phyloP scores from a whole-genome alignment of 2,797 vertebrate genomes.

The Microctenopoma lineatum region DNA sequence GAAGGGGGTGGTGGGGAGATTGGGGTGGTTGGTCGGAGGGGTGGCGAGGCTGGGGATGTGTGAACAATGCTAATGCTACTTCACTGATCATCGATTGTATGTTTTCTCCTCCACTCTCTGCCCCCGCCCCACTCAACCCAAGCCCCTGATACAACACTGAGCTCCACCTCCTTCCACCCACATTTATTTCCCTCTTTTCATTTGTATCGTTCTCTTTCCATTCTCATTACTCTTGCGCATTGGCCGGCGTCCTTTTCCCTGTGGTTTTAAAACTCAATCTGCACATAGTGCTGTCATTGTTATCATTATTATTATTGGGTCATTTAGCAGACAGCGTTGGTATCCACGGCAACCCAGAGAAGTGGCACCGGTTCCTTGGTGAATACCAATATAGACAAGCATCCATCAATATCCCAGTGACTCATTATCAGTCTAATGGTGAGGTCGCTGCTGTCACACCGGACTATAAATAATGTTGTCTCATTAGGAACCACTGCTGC shows the following conservation, averaged over 20 bases:
- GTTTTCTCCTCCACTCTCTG: constrained; percentile 3
- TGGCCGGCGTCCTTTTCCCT: constrained; percentile 53
- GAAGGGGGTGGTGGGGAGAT: constrained; percentile 51
- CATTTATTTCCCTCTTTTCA: constrained; percentile 37
- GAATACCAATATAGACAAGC: constrained; percentile 80
- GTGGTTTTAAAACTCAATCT: constrained; percentile 65
- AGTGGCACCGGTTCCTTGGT: constrained; percentile 71
- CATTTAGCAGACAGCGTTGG: constrained; percentile 73
- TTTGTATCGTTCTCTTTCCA: constrained; percentile 32
- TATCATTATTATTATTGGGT: constrained; percentile 79
- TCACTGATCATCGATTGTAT: constrained; percentile 77
- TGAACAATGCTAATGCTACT: constrained; percentile 82
- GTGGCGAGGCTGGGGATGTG: constrained; percentile 64
- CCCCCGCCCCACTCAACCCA: background rate
- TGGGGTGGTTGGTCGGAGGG: constrained; percentile 53
- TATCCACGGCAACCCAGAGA: constrained; percentile 78
- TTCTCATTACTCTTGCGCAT: constrained; percentile 34
- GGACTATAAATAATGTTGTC: constrained; percentile 77
- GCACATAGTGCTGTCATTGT: constrained; percentile 71
- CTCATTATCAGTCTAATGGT: constrained; percentile 78
- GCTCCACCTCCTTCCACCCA: background rate
- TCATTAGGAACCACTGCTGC: constrained; percentile 61
- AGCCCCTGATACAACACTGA: constrained; percentile 21
- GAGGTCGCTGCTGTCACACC: constrained; percentile 64
- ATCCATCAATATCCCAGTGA: constrained; percentile 78